A percentile compares a stretch with the other conserved stretches of the same genome.
phyloP scores from a whole-genome alignment of 1,140 invertebrate genomes.

The Luehdorfia chinensis region DNA sequence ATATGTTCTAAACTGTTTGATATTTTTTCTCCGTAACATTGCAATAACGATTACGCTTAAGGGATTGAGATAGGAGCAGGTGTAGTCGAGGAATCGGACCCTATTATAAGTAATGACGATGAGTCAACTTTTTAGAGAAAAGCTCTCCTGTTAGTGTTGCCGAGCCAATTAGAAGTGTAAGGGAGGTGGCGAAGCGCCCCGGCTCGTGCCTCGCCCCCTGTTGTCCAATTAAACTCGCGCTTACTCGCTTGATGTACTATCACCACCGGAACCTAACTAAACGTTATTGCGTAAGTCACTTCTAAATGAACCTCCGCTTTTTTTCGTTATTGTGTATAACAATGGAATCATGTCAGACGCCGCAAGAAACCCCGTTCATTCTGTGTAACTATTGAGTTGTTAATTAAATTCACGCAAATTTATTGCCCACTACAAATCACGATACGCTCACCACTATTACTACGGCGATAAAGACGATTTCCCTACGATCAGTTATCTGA shows the following conservation, averaged over 20 bases:
- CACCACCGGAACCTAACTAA: slow-evolving; percentile 42
- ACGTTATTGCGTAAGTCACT: slow-evolving; percentile 70
- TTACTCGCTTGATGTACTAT: slow-evolving; percentile 37
- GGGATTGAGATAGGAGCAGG: slow-evolving; percentile 26
- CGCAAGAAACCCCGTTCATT: slow-evolving; percentile 58
- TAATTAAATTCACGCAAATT: slow-evolving; percentile 71
- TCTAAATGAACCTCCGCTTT: slow-evolving; percentile 62
- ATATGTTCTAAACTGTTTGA: no score
- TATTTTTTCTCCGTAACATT: background rate
- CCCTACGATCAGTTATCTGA: slow-evolving; percentile 32
- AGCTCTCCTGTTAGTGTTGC: slow-evolving; percentile 60
- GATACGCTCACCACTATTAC: slow-evolving; percentile 29
- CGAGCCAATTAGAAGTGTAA: slow-evolving; percentile 71
- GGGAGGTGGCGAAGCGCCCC: slow-evolving; percentile 35
- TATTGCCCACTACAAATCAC: slow-evolving; percentile 28
- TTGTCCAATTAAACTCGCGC: slow-evolving; percentile 68
- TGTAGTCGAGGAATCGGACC: slow-evolving; percentile 34
- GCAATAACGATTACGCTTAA: slow-evolving; percentile 1
- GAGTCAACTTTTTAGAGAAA: slow-evolving; percentile 63
- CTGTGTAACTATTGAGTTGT: slow-evolving; percentile 66
- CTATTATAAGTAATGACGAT: slow-evolving; percentile 61
- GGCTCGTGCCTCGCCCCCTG: slow-evolving; percentile 33
- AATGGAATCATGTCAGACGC: slow-evolving; percentile 68
- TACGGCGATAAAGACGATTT: slow-evolving; percentile 41
- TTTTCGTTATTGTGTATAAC: slow-evolving; percentile 57